Percentiles rank a stretch among this genome's conserved stretches.
phyloP scores from a whole-genome alignment of 2,797 vertebrate species.

The Pyrrhura leucotis region DNA sequence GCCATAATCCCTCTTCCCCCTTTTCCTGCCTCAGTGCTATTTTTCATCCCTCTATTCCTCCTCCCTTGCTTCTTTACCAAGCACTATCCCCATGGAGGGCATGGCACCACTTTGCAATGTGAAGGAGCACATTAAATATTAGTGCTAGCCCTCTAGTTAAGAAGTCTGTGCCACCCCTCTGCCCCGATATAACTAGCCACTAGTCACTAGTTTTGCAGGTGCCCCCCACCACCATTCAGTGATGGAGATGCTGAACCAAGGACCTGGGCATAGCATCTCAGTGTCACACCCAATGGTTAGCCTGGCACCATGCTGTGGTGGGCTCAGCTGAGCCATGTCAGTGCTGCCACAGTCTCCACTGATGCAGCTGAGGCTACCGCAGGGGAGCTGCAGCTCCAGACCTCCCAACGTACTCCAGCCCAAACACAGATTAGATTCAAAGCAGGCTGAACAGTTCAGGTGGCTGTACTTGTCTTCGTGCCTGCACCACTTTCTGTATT shows the following conservation, averaged over 20 bases:
- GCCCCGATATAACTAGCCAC: background rate
- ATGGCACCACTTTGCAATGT: background rate
- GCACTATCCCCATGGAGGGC: background rate
- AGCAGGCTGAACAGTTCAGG: rapidly evolving
- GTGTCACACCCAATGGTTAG: background rate
- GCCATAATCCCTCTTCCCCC: background rate
- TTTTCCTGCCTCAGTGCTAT: background rate
- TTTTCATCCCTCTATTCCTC: background rate
- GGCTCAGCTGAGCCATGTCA: background rate
- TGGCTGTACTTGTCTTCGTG: background rate
- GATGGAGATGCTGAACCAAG: background rate
- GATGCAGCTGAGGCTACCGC: rapidly evolving
- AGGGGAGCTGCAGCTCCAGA: background rate
- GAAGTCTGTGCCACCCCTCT: background rate
- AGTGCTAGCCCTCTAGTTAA: background rate
- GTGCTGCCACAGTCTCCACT: rapidly evolving
- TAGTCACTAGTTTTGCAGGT: background rate
- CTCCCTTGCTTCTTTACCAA: background rate
- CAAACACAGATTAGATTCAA: background rate
- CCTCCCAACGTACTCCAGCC: rapidly evolving
- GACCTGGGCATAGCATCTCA: rapidly evolving
- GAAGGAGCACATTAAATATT: background rate
- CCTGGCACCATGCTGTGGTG: rapidly evolving
- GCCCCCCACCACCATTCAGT: rapidly evolving
- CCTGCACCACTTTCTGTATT: background rate